Conservation (phyloP, 2,113 vertebrate species). For the Terrapene triunguis region DNA sequence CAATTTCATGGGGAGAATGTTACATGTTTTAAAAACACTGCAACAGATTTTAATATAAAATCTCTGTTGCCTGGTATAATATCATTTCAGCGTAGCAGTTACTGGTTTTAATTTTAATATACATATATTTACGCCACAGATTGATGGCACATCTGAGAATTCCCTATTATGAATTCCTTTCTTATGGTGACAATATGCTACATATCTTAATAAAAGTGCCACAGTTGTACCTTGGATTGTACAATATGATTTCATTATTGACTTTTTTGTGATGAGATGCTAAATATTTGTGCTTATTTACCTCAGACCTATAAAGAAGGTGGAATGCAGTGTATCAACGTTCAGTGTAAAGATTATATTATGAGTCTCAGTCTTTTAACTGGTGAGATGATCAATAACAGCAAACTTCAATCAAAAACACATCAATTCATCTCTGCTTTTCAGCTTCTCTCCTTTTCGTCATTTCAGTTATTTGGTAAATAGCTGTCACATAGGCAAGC, state of each 20-base stretch:
- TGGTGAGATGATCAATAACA: slow-evolving; percentile 24
- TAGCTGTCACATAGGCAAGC: slow-evolving; percentile 17
- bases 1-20: background rate
- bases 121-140: background rate
- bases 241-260: background rate
- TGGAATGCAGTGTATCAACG: background rate
- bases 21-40: slow-evolving; percentile 26
- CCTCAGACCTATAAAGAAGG: slow-evolving; percentile 8
- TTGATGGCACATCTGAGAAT: background rate
- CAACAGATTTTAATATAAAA: slow-evolving; percentile 42
- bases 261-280: slow-evolving; percentile 24
- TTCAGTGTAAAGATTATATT: background rate
- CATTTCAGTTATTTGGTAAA: slow-evolving; percentile 35
- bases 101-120: slow-evolving; percentile 13
- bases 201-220: background rate
- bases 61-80: background rate
- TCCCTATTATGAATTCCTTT: background rate
- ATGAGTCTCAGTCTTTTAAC: slow-evolving; percentile 11
- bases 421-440: slow-evolving; percentile 64
- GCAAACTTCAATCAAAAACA: slow-evolving; percentile 45
- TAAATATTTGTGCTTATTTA: slow-evolving; percentile 17
- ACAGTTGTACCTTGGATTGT: background rate
- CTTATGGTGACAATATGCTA: background rate
- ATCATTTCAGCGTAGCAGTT: slow-evolving; percentile 18
- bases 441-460: slow-evolving; percentile 34